phyloP scores from a whole-genome alignment of 2,888 invertebrate genomes.

The Falcaria lacertinaria region DNA sequence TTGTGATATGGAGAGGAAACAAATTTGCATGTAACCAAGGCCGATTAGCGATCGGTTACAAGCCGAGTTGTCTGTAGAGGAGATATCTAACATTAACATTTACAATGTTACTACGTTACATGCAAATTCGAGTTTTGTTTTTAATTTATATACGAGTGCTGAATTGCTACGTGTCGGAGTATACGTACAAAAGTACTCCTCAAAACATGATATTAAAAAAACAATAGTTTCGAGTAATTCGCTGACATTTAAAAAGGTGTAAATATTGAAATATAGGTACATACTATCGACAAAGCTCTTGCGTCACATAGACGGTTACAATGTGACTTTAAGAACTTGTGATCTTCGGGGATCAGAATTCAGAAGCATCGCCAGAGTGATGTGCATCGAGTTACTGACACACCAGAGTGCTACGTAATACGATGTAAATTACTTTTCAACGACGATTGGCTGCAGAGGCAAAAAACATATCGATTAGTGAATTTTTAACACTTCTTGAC shows the following conservation, averaged over 20 bases:
- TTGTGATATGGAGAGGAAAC: slow-evolving; percentile 56
- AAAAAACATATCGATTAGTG: slow-evolving; percentile 25
- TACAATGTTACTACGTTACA: background rate
- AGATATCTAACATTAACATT: slow-evolving; percentile 36
- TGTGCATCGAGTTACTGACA: slow-evolving; percentile 3
- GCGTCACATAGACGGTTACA: slow-evolving; percentile 40
- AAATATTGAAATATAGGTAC: slow-evolving; percentile 42
- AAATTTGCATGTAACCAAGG: slow-evolving; percentile 76
- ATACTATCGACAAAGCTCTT: slow-evolving; percentile 52
- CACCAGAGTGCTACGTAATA: slow-evolving; percentile 8
- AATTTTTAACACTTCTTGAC: slow-evolving; percentile 28
- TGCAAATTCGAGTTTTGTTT: background rate
- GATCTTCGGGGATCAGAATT: slow-evolving; percentile 40
- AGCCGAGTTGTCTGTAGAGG: slow-evolving; percentile 57
- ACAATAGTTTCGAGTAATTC: slow-evolving; percentile 30
- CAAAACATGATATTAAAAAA: slow-evolving; percentile 28
- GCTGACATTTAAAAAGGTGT: slow-evolving; percentile 41
- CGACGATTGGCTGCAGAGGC: slow-evolving; percentile 16
- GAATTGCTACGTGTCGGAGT: slow-evolving; percentile 53
- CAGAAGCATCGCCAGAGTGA: slow-evolving; percentile 7
- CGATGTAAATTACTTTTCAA: slow-evolving; percentile 22
- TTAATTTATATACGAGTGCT: too few relatives aligned
- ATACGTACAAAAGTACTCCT: slow-evolving; percentile 36
- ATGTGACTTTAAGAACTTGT: slow-evolving; percentile 46
- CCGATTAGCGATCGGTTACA: slow-evolving; percentile 65